Conservation (phyloP, 2,888 invertebrate species). For the Dasypogon diadema region DNA sequence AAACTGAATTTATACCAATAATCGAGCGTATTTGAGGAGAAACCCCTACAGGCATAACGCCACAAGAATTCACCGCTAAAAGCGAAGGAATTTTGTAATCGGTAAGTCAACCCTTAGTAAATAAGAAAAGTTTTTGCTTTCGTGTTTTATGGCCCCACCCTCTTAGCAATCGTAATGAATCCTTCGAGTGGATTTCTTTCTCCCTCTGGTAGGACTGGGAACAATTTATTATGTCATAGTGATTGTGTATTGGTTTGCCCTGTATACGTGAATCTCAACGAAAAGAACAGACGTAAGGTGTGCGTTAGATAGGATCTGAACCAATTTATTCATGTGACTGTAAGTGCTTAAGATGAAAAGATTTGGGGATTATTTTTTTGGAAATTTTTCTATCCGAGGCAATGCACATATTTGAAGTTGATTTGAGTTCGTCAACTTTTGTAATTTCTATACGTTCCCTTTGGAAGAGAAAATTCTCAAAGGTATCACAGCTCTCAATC, state of each 20-base stretch:
- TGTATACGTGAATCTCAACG: slow-evolving; percentile 24
- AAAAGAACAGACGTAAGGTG: not conserved
- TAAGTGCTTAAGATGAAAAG: not conserved
- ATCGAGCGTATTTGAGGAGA: not conserved
- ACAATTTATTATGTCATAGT: slow-evolving; percentile 48
- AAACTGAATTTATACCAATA: slow-evolving; percentile 2
- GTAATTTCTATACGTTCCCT: no score
- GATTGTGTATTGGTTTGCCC: slow-evolving; percentile 2
- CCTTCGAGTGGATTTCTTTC: slow-evolving; percentile 36
- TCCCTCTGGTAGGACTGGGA: slow-evolving; percentile 16
- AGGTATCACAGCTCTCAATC: no score
- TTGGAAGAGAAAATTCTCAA: no score
- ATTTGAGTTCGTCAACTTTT: not conserved
- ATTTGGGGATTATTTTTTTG: no score
- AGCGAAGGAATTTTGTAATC: slow-evolving; percentile 45
- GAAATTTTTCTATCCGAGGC: not conserved
- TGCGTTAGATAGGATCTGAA: slow-evolving; percentile 18
- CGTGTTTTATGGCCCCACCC: slow-evolving; percentile 43
- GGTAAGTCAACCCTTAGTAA: slow-evolving; percentile 30
- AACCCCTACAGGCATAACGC: not conserved
- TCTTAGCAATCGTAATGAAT: slow-evolving; percentile 38
- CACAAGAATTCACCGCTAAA: slow-evolving; percentile 20
- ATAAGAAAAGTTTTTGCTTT: slow-evolving; percentile 12
- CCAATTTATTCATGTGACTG: slow-evolving; percentile 6
- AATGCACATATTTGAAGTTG: not conserved